Conservation (phyloP, 2,888 invertebrate genomes). For the Zootermopsis nevadensis region DNA sequence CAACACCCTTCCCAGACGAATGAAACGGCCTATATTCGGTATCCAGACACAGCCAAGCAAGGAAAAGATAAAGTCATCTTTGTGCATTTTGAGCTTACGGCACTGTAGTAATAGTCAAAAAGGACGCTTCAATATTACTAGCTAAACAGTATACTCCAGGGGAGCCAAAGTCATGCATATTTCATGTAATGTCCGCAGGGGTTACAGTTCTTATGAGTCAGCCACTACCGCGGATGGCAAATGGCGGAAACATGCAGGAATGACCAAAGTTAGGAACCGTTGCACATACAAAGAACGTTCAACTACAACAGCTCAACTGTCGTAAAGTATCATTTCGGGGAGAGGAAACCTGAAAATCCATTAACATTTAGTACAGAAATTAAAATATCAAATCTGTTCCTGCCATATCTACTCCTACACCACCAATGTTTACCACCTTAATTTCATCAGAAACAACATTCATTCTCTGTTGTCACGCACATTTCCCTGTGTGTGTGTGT, state of each 20-base stretch:
- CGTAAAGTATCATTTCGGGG: no score
- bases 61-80: background rate
- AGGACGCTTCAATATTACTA: background rate
- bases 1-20: no score
- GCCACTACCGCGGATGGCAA: background rate
- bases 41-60: no score
- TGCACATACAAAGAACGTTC: background rate
- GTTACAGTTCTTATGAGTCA: background rate
- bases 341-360: no score
- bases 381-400: no score
- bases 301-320: background rate
- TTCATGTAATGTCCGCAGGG: background rate
- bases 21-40: no score
- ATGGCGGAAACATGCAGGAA: background rate
- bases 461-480: no score
- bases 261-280: background rate
- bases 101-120: background rate
- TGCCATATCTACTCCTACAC: no score
- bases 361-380: no score
- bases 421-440: no score
- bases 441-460: no score
- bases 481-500: no score
- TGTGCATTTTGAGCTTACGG: background rate
- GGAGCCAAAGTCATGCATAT: background rate
- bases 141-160: background rate